Evolutionary conservation across 2,888 invertebrate species (phyloP).

Genomic region (Apamea sordens): DNA sequence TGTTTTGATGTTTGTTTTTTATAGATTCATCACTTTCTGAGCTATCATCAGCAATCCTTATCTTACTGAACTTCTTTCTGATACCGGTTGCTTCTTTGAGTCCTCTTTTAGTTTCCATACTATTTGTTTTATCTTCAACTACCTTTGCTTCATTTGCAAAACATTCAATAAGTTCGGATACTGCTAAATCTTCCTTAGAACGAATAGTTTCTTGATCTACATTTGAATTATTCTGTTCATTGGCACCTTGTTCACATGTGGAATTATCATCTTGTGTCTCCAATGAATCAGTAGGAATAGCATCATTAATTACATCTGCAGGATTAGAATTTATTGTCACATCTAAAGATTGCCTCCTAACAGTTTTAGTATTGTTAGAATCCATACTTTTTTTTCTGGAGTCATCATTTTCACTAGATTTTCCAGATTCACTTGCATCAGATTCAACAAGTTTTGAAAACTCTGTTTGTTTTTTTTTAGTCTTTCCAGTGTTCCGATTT

Average conservation of each 20-base stretch:
- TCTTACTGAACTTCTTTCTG: constrained; percentile 65
- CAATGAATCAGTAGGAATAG: constrained; percentile 2
- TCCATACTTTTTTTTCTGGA: constrained; percentile 23
- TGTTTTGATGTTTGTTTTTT: constrained; percentile 28
- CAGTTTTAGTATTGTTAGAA: constrained; percentile 3
- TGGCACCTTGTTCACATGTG: neutral
- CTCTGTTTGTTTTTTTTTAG: neutral
- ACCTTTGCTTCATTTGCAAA: constrained; percentile 46
- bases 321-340: neutral
- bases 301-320: neutral
- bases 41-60: constrained; percentile 67
- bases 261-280: constrained; percentile 2
- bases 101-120: constrained; percentile 21
- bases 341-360: neutral
- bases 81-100: constrained; percentile 31
- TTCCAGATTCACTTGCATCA: constrained; percentile 21
- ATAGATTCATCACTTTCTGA: constrained; percentile 66
- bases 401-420: neutral
- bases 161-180: constrained; percentile 51
- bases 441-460: constrained; percentile 7
- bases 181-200: constrained; percentile 24
- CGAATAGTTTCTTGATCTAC: neutral
- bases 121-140: constrained; percentile 1
- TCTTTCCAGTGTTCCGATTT: constrained; percentile 16
- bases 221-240: constrained; percentile 9